These are phyloP conservation scores for Nemapogon koenigi DNA, from an alignment of 2,888 invertebrate species.

Conservation along the genomic window DNA sequence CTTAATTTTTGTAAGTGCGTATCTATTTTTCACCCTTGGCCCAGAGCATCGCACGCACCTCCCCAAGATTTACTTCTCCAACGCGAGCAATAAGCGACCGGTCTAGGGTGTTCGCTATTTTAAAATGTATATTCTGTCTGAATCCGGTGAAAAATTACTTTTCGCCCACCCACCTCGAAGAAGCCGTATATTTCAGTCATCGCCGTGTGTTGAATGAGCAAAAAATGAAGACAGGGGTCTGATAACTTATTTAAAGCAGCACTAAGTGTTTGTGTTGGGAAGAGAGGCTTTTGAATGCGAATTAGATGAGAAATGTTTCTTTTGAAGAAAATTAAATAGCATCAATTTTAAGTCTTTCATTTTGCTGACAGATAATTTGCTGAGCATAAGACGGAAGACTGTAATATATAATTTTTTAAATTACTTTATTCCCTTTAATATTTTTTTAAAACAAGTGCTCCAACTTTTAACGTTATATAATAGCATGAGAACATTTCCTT, in stretches of 20 bases:
- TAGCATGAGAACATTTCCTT: slow-evolving; percentile 6
- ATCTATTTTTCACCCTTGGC: slow-evolving; percentile 47
- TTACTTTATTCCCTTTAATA: background rate
- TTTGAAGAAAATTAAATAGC: slow-evolving; percentile 15
- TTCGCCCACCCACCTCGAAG: slow-evolving; percentile 34
- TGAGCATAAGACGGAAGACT: background rate
- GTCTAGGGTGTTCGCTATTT: slow-evolving; percentile 47
- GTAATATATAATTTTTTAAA: background rate
- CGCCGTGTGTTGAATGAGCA: slow-evolving; percentile 37
- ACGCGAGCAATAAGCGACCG: slow-evolving; percentile 46
- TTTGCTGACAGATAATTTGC: background rate
- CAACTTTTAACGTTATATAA: too few species aligned
- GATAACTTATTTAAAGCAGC: slow-evolving; percentile 40
- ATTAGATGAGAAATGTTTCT: slow-evolving; percentile 12
- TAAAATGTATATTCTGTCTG: slow-evolving; percentile 55
- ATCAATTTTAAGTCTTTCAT: background rate
- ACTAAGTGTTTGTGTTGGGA: slow-evolving; percentile 26
- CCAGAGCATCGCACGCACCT: too few species aligned
- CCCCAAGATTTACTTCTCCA: slow-evolving; percentile 50
- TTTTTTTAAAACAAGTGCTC: too few species aligned
- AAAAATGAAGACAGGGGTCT: slow-evolving; percentile 34
- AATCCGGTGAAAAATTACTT: slow-evolving; percentile 56
- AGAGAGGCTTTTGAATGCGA: slow-evolving; percentile 10
- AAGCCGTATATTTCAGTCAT: slow-evolving; percentile 45
- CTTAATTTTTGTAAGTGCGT: slow-evolving; percentile 55